Percentiles rank a stretch among this genome's conserved stretches.
Conservation (phyloP, 2,113 vertebrate genomes). For the Seriola aureovittata region DNA sequence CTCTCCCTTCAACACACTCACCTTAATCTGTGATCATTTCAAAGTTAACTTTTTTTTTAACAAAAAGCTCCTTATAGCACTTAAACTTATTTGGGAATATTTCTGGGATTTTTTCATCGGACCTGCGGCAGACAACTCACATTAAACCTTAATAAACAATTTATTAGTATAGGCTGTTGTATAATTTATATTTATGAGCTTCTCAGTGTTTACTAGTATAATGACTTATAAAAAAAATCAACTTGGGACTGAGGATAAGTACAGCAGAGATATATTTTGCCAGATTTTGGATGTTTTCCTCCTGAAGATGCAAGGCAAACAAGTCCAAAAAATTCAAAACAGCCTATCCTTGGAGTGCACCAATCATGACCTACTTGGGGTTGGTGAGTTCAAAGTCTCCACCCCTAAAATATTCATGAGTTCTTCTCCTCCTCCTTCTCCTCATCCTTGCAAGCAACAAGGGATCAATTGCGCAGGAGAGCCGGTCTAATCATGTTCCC, state of each 20-base stretch:
- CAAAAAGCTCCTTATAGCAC: conserved; percentile 11
- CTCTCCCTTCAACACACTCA: conserved; percentile 16
- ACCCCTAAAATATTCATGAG: conserved; percentile 82
- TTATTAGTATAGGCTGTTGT: conserved; percentile 58
- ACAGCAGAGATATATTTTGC: conserved; percentile 50
- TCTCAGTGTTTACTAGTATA: conserved; percentile 70
- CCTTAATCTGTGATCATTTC: conserved; percentile 36
- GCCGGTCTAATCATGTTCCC: conserved; percentile 42
- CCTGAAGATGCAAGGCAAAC: conserved; percentile 72
- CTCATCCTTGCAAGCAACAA: conserved; percentile 56
- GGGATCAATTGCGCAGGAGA: conserved; percentile 71
- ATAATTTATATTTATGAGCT: conserved; percentile 68
- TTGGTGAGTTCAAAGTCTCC: conserved; percentile 77
- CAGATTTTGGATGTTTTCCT: conserved; percentile 67
- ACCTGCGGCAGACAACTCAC: conserved; percentile 47
- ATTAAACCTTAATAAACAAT: conserved; percentile 62
- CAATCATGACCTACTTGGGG: conserved; percentile 80
- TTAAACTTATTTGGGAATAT: conserved; percentile 19
- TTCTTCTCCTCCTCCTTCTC: conserved; percentile 54
- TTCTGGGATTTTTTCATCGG: background rate
- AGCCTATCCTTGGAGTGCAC: conserved; percentile 69
- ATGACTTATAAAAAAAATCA: conserved; percentile 49
- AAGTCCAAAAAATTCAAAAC: conserved; percentile 69
- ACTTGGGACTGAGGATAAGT: conserved; percentile 50
- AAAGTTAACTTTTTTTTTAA: background rate